Evolutionary conservation across 1,140 invertebrate genomes (phyloP).

Genomic region (Drosophila teissieri): DNA sequence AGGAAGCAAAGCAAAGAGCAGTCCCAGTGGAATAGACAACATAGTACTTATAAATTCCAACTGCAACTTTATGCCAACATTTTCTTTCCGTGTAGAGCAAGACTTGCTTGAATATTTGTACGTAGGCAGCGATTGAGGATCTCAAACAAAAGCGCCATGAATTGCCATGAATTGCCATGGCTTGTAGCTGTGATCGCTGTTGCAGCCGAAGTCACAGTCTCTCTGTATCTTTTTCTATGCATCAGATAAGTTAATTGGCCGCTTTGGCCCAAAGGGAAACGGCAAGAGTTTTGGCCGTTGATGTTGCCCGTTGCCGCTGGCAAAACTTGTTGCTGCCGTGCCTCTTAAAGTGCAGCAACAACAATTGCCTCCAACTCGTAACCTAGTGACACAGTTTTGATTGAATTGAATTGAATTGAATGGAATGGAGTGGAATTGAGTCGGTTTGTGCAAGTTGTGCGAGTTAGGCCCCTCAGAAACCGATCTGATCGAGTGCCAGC

Average conservation of each 20-base stretch:
- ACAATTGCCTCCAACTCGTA: slow-evolving; percentile 31
- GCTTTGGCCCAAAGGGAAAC: slow-evolving; percentile 79
- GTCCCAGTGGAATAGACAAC: too few relatives aligned
- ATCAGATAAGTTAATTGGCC: slow-evolving; percentile 81
- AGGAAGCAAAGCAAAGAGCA: too few relatives aligned
- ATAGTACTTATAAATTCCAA: neutral
- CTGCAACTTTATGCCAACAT: too few relatives aligned
- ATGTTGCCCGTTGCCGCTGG: slow-evolving; percentile 7
- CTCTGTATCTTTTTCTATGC: slow-evolving; percentile 22
- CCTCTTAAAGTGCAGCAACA: slow-evolving; percentile 24
- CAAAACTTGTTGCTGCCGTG: slow-evolving; percentile 52
- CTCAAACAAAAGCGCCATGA: slow-evolving; percentile 58
- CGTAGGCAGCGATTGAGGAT: slow-evolving; percentile 48
- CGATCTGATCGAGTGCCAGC: slow-evolving; percentile 25
- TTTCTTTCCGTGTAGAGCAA: neutral
- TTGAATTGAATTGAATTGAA: slow-evolving; percentile 32
- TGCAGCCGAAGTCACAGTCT: slow-evolving; percentile 22
- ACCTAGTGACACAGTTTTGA: slow-evolving; percentile 74
- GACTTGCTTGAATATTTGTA: slow-evolving; percentile 9
- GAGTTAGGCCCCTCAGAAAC: slow-evolving; percentile 10
- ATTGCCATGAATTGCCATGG: slow-evolving; percentile 32
- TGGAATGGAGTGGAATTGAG: slow-evolving; percentile 14
- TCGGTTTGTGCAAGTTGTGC: slow-evolving; percentile 30
- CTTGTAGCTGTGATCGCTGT: slow-evolving; percentile 40
- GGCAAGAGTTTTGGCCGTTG: slow-evolving; percentile 14